phyloP scores from a whole-genome alignment of 2,888 invertebrate genomes.

The Gasteruption jaculator region DNA sequence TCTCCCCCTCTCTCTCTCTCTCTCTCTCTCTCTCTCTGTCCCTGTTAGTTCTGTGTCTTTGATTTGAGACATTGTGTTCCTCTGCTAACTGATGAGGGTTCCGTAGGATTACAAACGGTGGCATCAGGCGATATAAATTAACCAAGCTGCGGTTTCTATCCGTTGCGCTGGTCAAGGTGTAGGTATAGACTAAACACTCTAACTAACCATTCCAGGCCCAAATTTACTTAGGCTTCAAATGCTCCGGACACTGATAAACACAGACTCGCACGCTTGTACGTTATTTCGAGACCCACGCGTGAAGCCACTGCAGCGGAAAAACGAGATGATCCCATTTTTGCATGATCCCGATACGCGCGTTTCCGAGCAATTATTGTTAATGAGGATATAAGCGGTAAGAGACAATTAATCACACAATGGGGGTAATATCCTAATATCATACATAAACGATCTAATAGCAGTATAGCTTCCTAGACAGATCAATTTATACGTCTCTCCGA shows the following conservation, averaged over 20 bases:
- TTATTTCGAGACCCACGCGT: constrained; percentile 26
- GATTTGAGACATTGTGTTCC: too few relatives aligned
- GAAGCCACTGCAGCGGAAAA: constrained; percentile 23
- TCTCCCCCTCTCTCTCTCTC: constrained; percentile 14
- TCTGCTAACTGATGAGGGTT: constrained; percentile 35
- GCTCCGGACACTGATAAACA: constrained; percentile 32
- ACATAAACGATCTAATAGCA: constrained; percentile 13
- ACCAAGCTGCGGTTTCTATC: constrained; percentile 27
- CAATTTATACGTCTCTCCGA: constrained; percentile 45
- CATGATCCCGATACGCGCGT: constrained; percentile 11
- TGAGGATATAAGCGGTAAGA: too few relatives aligned
- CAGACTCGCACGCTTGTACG: constrained; percentile 32
- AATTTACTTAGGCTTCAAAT: constrained; percentile 25
- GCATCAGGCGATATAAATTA: constrained; percentile 35
- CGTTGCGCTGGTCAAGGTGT: constrained; percentile 19
- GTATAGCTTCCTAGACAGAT: constrained; percentile 36
- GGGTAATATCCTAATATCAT: constrained; percentile 3
- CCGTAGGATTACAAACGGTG: constrained; percentile 34
- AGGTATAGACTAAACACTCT: constrained; percentile 19
- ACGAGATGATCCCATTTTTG: too few relatives aligned
- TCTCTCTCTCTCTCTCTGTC: constrained; percentile 7
- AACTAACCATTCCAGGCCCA: constrained; percentile 28
- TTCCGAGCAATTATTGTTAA: constrained; percentile 2
- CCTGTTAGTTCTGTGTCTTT: not conserved
- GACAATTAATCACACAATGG: too few relatives aligned